phyloP scores from a whole-genome alignment of 2,113 vertebrate species.

The Erythrolamprus reginae region DNA sequence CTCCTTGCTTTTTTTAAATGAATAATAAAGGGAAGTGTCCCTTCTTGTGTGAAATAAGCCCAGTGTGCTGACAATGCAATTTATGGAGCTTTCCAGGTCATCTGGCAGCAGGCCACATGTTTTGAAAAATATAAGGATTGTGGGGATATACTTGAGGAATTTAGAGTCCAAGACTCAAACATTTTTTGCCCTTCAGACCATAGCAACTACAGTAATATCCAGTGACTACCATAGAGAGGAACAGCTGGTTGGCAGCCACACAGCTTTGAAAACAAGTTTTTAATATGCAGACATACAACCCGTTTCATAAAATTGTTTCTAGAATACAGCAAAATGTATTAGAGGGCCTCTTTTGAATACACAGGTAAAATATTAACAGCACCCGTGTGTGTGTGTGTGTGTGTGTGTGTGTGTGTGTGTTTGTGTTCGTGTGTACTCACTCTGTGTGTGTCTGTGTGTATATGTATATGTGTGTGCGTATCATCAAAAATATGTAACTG shows the following conservation, averaged over 20 bases:
- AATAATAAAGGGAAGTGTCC: slow-evolving; percentile 60
- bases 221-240: slow-evolving; percentile 14
- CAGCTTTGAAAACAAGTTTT: slow-evolving; percentile 30
- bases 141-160: slow-evolving; percentile 63
- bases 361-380: not conserved
- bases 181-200: slow-evolving; percentile 62
- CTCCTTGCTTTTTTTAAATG: slow-evolving; percentile 51
- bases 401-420: no score
- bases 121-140: slow-evolving; percentile 66
- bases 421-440: no score
- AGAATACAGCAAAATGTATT: slow-evolving; percentile 17
- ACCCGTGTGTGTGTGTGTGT: not conserved
- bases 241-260: slow-evolving; percentile 33
- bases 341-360: not conserved
- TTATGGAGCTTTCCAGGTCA: slow-evolving; percentile 59
- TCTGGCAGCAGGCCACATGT: slow-evolving; percentile 56
- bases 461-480: no score
- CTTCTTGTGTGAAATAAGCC: slow-evolving; percentile 49
- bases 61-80: slow-evolving; percentile 61
- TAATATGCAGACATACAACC: slow-evolving; percentile 18
- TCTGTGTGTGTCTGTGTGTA: no score
- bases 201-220: slow-evolving; percentile 56
- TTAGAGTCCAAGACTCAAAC: slow-evolving; percentile 48
- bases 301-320: not conserved
- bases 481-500: no score